These are phyloP conservation scores for Bembecia ichneumoniformis DNA, from an alignment of 2,888 invertebrate species.

Conservation along the genomic window DNA sequence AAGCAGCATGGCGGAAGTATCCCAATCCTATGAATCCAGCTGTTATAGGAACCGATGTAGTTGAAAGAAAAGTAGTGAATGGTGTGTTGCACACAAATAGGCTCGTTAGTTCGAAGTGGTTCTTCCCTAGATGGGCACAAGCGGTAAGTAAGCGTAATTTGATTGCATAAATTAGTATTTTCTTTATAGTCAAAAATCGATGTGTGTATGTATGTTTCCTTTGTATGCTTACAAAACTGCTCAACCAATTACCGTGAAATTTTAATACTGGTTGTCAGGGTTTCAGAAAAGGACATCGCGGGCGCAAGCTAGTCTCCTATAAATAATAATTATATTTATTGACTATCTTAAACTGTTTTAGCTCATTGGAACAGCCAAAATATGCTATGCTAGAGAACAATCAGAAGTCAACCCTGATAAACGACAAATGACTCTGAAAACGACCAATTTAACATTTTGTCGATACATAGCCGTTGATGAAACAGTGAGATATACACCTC, in stretches of 20 bases:
- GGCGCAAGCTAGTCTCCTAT: too few species aligned
- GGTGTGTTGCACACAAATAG: conserved; percentile 94
- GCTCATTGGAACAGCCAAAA: conserved; percentile 92
- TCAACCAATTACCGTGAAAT: too few species aligned
- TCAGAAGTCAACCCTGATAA: conserved; percentile 90
- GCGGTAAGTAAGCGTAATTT: conserved; percentile 75
- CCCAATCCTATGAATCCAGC: conserved; percentile 98
- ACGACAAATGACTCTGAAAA: conserved; percentile 89
- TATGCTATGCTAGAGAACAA: conserved; percentile 95
- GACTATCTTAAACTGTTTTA: conserved; percentile 45
- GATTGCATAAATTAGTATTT: too few species aligned
- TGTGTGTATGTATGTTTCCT: too few species aligned
- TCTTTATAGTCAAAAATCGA: too few species aligned
- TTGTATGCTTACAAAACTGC: too few species aligned
- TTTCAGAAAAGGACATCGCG: too few species aligned
- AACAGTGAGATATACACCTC: conserved; percentile 88
- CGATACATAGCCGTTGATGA: conserved; percentile 95
- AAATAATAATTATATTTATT: too few species aligned
- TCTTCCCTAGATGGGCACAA: conserved; percentile 94
- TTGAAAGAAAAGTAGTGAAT: conserved; percentile 90
- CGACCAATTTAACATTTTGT: conserved; percentile 94
- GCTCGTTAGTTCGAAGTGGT: conserved; percentile 96
- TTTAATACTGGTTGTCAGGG: too few species aligned
- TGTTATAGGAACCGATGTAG: conserved; percentile 96
- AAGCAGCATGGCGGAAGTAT: conserved; percentile 98